Conservation (phyloP, 2,113 vertebrate genomes). For the Corvus moneduloides region DNA sequence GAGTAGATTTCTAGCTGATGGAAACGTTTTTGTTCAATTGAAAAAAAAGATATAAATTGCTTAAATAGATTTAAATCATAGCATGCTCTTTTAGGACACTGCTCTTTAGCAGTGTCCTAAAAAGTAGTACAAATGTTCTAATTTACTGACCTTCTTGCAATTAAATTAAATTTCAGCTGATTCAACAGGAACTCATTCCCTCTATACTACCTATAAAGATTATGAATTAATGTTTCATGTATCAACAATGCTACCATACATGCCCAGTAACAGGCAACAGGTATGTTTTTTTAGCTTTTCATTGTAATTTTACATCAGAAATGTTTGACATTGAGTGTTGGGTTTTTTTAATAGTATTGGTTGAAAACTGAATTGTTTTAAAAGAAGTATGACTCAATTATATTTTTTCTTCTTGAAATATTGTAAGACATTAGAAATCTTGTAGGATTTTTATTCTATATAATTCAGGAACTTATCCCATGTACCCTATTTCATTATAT, state of each 20-base stretch:
- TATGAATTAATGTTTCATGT: conserved; percentile 99
- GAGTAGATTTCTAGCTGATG: neutral
- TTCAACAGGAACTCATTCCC: conserved; percentile 95
- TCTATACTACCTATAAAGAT: conserved; percentile 97
- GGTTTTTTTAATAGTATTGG: neutral
- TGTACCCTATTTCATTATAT: neutral
- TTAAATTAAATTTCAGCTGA: conserved; percentile 81
- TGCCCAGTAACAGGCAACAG: conserved; percentile 96
- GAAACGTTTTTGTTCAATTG: neutral
- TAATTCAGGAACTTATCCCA: neutral
- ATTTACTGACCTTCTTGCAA: conserved; percentile 11
- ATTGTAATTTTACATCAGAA: neutral
- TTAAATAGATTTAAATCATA: neutral
- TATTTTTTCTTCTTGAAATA: neutral
- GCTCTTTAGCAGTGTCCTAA: neutral
- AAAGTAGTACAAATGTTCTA: neutral
- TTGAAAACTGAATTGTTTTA: neutral
- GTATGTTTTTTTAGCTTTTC: conserved; percentile 69
- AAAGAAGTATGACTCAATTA: neutral
- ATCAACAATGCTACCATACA: conserved; percentile 95
- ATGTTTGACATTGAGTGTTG: neutral
- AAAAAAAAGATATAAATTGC: neutral
- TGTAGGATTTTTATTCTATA: neutral
- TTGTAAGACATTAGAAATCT: neutral
- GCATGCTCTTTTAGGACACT: neutral